Base-by-base conservation (phyloP, 2,888 invertebrate species). In the Melanostoma scalare region DNA sequence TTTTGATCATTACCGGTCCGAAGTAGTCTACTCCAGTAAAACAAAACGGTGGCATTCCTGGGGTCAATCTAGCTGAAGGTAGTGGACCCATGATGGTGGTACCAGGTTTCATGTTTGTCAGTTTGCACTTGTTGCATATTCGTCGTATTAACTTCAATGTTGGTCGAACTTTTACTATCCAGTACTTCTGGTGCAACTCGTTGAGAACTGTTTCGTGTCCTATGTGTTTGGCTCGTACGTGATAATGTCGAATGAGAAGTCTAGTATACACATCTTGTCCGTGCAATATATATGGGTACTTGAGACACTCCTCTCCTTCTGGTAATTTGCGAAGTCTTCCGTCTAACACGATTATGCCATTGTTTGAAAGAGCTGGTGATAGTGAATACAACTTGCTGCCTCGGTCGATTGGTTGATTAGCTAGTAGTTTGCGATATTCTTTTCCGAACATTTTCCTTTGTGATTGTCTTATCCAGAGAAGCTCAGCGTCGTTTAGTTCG, bases 21-120 rank as follows among this genome's bases (percentile, higher is more conserved):
- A 81, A 85, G 6, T 65, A 81, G 10, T 81, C 78, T 1, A 73
- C 56, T 5, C 82, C 78, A 3, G 69, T 73, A 9, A 53, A 75
- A 5, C 38, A 38, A 36, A 84, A 77, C 5, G 84, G 69, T 1
- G 35, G 42, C 4, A 40, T 36, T 6, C 61, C 69, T 40, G 75
- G 1, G 4, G 61, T 53, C 60, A 65, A 4, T 0, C 56, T 50
- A 1, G 42, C 60, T 1, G 36, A 2, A n/a, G 77, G 80, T 9
- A 74, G 56, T 44, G 40, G 35, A 35, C 58, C 72, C 79, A 72
- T 80, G 42, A 71, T 36, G 3, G 77, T 69, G 0, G 58, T 33
- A 0, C 1, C n/a, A 2, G 77, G 75, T 8, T 8, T 35, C 1
- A 56, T 73, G 20, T 20, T 44, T 50, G 58, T 35, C 20, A 48